These are phyloP conservation scores for Acronicta psi DNA, from an alignment of 2,888 invertebrate species.

Conservation along the genomic window DNA sequence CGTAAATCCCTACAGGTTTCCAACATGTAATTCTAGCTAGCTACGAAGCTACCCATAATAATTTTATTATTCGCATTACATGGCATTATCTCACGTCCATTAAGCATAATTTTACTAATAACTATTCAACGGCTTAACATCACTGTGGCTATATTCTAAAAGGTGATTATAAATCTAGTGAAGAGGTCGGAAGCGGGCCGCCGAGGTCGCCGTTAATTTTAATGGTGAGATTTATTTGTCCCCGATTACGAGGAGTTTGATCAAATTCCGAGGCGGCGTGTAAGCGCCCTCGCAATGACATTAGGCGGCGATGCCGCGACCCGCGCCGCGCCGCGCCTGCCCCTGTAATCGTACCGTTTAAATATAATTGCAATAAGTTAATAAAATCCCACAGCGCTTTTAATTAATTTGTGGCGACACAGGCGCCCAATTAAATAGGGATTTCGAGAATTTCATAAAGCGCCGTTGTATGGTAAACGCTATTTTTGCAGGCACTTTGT, in stretches of 20 bases:
- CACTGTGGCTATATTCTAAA: conserved; percentile 73
- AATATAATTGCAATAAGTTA: conserved; percentile 87
- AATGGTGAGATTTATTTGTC: conserved; percentile 84
- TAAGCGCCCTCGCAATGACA: conserved; percentile 70
- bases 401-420: conserved; percentile 85
- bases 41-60: conserved; percentile 58
- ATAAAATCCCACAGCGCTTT: conserved; percentile 81
- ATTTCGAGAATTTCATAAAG: conserved; percentile 79
- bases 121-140: conserved; percentile 70
- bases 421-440: conserved; percentile 80
- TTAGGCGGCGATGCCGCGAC: conserved; percentile 67
- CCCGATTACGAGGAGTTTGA: conserved; percentile 80
- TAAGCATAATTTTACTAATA: conserved; percentile 70
- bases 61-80: conserved; percentile 66
- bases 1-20: conserved; percentile 45
- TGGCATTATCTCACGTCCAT: conserved; percentile 65
- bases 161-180: conserved; percentile 83
- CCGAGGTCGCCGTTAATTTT: conserved; percentile 80
- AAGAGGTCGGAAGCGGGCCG: conserved; percentile 79
- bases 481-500: conserved; percentile 67
- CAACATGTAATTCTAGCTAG: conserved; percentile 40
- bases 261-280: conserved; percentile 76
- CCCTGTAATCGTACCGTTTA: conserved; percentile 79
- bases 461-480: conserved; percentile 65
- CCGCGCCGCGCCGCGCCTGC: conserved; percentile 55